Conservation (phyloP, 2,888 invertebrate species). For the Diaperis boleti region DNA sequence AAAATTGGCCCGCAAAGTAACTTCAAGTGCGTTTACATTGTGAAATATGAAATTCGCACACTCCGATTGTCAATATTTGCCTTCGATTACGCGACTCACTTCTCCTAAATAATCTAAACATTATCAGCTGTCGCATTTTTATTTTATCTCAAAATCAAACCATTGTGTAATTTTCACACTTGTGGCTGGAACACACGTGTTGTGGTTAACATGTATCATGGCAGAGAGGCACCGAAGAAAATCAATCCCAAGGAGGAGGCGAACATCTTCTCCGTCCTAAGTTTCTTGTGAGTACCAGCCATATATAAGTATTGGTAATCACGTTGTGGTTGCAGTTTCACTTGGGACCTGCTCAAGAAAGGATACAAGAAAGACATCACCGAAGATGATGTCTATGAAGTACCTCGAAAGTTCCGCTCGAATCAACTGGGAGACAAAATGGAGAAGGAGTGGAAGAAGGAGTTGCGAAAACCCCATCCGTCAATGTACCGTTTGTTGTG, state of each 20-base stretch:
- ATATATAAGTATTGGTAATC: slow-evolving; percentile 63
- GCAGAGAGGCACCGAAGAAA: slow-evolving; percentile 68
- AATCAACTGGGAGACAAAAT: slow-evolving; percentile 66
- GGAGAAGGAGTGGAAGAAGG: slow-evolving; percentile 56
- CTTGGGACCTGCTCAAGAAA: slow-evolving; percentile 73
- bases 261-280: slow-evolving; percentile 73
- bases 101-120: too few species aligned
- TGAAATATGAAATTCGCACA: too few species aligned
- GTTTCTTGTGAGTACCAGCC: too few species aligned
- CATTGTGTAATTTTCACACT: not conserved
- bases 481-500: slow-evolving; percentile 54
- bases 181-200: not conserved
- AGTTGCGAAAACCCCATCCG: slow-evolving; percentile 42
- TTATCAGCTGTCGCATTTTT: too few species aligned
- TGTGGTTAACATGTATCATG: slow-evolving; percentile 72
- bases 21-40: too few species aligned
- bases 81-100: too few species aligned
- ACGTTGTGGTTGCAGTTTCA: slow-evolving; percentile 69
- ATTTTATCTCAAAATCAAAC: too few species aligned
- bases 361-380: slow-evolving; percentile 75
- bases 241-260: slow-evolving; percentile 76
- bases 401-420: slow-evolving; percentile 63
- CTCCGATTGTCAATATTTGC: too few species aligned
- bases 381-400: slow-evolving; percentile 71
- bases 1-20: too few species aligned